A percentile compares a stretch with the other conserved stretches of the same genome.
Conservation (phyloP, 2,113 vertebrate species). For the Microcebus griseorufus region DNA sequence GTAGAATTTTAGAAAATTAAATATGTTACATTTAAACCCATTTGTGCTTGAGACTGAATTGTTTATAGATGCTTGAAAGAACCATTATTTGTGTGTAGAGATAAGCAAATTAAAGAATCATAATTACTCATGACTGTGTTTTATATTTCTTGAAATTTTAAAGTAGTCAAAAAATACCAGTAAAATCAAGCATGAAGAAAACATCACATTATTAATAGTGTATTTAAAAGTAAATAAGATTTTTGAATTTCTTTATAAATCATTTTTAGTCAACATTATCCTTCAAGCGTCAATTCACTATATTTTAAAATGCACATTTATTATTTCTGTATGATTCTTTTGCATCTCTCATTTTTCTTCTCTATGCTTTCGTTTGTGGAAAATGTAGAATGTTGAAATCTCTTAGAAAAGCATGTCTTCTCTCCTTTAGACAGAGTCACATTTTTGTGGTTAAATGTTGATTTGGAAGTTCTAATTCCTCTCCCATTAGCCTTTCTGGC, state of each 20-base stretch:
- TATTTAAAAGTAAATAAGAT: background rate
- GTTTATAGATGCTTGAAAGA: conserved; percentile 55
- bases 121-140: conserved; percentile 37
- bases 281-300: background rate
- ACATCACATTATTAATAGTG: conserved; percentile 44
- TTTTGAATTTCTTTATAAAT: background rate
- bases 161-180: conserved; percentile 47
- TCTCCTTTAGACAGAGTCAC: background rate
- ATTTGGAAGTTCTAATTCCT: background rate
- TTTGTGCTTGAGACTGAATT: conserved; percentile 37
- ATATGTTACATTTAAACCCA: conserved; percentile 41
- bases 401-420: background rate
- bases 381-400: background rate
- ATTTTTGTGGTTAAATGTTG: background rate
- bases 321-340: background rate
- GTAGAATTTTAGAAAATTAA: conserved; percentile 69
- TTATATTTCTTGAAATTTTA: background rate
- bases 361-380: background rate
- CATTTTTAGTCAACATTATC: background rate
- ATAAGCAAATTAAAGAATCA: conserved; percentile 47
- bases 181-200: conserved; percentile 48
- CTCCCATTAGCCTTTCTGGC: background rate
- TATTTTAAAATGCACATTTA: background rate
- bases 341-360: background rate
- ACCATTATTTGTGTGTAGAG: background rate